Conservation (phyloP, 1,140 invertebrate genomes). For the Tetragonula clypearis region DNA sequence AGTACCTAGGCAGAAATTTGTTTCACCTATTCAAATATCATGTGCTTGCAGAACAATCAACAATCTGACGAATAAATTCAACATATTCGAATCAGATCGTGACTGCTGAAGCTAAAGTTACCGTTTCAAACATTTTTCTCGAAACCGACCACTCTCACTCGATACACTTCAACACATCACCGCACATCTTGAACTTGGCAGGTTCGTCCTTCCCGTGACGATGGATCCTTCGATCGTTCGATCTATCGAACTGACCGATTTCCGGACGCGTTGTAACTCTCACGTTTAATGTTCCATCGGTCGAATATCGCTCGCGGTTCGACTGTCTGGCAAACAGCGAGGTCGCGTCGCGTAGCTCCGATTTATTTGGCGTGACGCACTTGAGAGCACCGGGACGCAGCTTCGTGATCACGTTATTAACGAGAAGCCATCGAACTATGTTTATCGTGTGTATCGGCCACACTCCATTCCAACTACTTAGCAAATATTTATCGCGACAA, state of each 20-base stretch:
- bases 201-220: conserved; percentile 6
- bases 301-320: conserved; percentile 39
- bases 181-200: no score
- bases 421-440: conserved; percentile 6
- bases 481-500: conserved; percentile 35
- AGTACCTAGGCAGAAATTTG: no score
- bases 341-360: background rate
- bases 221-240: background rate
- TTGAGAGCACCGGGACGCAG: background rate
- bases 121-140: no score
- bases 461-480: conserved; percentile 8
- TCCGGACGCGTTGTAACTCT: conserved; percentile 21
- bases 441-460: conserved; percentile 13
- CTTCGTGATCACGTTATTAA: conserved; percentile 34
- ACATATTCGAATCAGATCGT: no score
- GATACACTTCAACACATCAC: no score
- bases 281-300: conserved; percentile 47
- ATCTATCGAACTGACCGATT: conserved; percentile 7
- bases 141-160: no score
- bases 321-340: conserved; percentile 31
- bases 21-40: no score
- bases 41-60: no score
- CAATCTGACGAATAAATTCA: no score
- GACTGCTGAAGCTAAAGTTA: no score
- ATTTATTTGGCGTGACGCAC: conserved; percentile 41